These are phyloP conservation scores for Catocala fraxini DNA, from an alignment of 2,888 invertebrate species.

Conservation along the genomic window DNA sequence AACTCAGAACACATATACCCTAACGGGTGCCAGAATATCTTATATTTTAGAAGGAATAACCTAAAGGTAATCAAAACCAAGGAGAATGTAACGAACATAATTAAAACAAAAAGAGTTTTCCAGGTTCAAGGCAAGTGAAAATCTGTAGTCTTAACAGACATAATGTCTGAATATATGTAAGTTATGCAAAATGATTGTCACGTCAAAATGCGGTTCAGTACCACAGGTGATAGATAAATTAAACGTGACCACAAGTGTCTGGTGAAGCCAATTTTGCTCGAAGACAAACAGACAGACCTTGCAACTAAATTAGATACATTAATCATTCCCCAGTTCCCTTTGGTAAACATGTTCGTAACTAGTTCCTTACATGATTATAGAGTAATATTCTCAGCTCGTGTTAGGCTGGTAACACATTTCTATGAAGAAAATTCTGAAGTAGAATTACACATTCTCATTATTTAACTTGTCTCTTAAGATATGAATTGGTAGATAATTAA, in stretches of 20 bases:
- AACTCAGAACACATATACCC: too few species aligned
- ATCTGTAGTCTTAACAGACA: too few species aligned
- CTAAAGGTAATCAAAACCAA: too few species aligned
- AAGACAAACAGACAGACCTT: slow-evolving; percentile 1
- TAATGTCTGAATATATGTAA: neutral
- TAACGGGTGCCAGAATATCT: too few species aligned
- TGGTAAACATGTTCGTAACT: slow-evolving; percentile 6
- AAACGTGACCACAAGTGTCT: neutral
- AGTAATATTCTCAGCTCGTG: slow-evolving; percentile 8
- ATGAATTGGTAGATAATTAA: too few species aligned
- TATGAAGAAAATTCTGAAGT: neutral
- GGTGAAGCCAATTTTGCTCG: slow-evolving; percentile 4
- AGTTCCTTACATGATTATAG: slow-evolving; percentile 15
- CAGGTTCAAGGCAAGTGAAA: too few species aligned
- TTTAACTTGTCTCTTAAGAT: too few species aligned
- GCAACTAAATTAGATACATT: slow-evolving; percentile 9
- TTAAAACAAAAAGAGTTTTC: too few species aligned
- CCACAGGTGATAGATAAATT: neutral
- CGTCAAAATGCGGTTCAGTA: neutral
- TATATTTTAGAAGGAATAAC: too few species aligned
- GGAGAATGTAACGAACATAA: too few species aligned
- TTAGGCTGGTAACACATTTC: neutral
- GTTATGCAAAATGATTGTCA: neutral
- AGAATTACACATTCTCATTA: neutral
- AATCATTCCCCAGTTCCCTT: slow-evolving; percentile 5